Conservation (phyloP, 2,888 invertebrate species). For the Antheraea assamensis region DNA sequence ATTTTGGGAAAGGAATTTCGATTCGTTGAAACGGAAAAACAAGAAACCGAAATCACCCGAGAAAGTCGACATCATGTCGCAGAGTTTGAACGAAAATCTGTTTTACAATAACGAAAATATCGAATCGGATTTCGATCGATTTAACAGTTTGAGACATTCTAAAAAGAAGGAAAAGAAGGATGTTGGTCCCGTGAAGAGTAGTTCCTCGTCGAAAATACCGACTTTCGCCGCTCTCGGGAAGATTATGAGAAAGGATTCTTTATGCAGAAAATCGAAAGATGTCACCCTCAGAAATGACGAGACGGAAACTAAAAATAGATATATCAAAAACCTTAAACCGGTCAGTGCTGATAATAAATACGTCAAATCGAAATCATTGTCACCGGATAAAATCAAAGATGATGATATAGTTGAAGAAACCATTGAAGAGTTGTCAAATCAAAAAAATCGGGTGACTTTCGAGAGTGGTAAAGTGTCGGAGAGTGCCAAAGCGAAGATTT, state of each 20-base stretch:
- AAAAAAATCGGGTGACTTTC: constrained; percentile 38
- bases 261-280: constrained; percentile 62
- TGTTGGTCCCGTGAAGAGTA: constrained; percentile 64
- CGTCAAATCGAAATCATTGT: constrained; percentile 67
- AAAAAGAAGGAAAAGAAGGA: constrained; percentile 68
- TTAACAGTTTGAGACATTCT: constrained; percentile 71
- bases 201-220: constrained; percentile 75
- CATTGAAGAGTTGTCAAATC: constrained; percentile 33
- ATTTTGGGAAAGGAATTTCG: constrained; percentile 80
- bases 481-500: constrained; percentile 39
- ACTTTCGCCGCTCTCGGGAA: constrained; percentile 77
- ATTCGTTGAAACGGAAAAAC: constrained; percentile 74
- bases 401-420: constrained; percentile 60
- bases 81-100: constrained; percentile 79
- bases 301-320: constrained; percentile 58
- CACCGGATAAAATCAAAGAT: constrained; percentile 63
- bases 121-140: constrained; percentile 74
- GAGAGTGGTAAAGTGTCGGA: constrained; percentile 32
- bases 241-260: constrained; percentile 77
- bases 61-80: constrained; percentile 77
- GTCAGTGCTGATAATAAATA: constrained; percentile 68
- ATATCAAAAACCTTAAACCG: constrained; percentile 69
- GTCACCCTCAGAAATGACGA: constrained; percentile 54
- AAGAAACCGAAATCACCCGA: constrained; percentile 68
- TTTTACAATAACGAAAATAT: constrained; percentile 76